These are phyloP conservation scores for Stercorarius parasiticus DNA, from an alignment of 2,113 vertebrate genomes.

Conservation along the genomic window DNA sequence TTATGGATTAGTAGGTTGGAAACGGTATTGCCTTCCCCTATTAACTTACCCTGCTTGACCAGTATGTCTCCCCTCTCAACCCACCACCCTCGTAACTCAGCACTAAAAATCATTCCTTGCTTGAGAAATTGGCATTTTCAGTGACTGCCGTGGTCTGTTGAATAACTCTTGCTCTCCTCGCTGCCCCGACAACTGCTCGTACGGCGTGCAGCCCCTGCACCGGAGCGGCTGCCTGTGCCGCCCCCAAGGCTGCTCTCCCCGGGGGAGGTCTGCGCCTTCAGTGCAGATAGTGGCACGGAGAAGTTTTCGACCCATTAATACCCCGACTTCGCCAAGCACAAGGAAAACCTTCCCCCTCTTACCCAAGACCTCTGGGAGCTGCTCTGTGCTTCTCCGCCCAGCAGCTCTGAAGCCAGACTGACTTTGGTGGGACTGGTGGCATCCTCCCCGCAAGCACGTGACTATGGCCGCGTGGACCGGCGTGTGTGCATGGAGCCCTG, in stretches of 20 bases:
- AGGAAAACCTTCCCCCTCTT: not conserved
- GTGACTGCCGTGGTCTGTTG: not conserved
- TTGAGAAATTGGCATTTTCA: not conserved
- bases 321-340: not conserved
- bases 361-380: not conserved
- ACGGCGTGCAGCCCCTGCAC: not conserved
- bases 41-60: slow-evolving; percentile 46
- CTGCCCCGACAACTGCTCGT: not conserved
- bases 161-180: not conserved
- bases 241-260: not conserved
- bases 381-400: not conserved
- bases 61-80: not conserved
- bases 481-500: not conserved
- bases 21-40: not conserved
- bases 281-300: not conserved
- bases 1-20: not conserved
- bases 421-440: not conserved
- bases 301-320: not conserved
- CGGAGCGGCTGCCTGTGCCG: not conserved
- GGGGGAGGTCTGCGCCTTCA: not conserved
- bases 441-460: not conserved
- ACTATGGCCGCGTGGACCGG: rapidly evolving
- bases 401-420: not conserved
- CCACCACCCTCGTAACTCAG: not conserved
- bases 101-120: slow-evolving; percentile 15